These are phyloP conservation scores for Saccostrea glomerata DNA, from an alignment of 1,140 invertebrate species.

Conservation along the genomic window DNA sequence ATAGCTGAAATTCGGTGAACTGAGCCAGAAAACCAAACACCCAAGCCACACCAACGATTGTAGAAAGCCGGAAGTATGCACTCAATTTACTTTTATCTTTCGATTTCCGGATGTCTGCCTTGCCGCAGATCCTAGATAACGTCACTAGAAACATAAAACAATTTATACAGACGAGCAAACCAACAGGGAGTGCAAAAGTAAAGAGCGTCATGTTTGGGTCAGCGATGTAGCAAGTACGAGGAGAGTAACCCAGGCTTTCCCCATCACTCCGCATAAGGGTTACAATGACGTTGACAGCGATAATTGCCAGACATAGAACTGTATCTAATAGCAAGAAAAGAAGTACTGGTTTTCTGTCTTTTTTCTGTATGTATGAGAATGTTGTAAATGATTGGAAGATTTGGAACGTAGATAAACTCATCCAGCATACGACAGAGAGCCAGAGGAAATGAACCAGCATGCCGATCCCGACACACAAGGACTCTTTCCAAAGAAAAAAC, in stretches of 20 bases:
- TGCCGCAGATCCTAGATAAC: not conserved
- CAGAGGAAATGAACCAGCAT: constrained; percentile 11
- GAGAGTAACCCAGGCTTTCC: not conserved
- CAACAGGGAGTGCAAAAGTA: not conserved
- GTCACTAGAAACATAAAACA: not conserved
- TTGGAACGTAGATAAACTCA: constrained; percentile 21
- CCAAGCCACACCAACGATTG: no score
- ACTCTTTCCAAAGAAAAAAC: constrained; percentile 1
- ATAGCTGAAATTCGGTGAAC: not conserved
- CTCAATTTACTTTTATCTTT: not conserved
- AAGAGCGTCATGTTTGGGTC: not conserved
- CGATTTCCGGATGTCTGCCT: not conserved
- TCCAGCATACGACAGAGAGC: constrained; percentile 16
- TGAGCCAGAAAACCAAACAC: not conserved
- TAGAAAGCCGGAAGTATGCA: not conserved
- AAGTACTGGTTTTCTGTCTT: not conserved
- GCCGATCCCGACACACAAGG: not conserved
- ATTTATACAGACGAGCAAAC: constrained; percentile 1
- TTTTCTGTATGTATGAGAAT: not conserved
- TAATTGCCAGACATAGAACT: not conserved
- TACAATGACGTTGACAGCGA: not conserved
- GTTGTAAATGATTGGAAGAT: constrained; percentile 7
- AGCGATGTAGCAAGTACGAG: not conserved
- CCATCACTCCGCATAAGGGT: not conserved
- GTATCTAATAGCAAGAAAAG: not conserved